Percentiles rank a stretch among this genome's conserved stretches.
Evolutionary conservation across 1,140 invertebrate genomes (phyloP).

Genomic region (Idris sp.): DNA sequence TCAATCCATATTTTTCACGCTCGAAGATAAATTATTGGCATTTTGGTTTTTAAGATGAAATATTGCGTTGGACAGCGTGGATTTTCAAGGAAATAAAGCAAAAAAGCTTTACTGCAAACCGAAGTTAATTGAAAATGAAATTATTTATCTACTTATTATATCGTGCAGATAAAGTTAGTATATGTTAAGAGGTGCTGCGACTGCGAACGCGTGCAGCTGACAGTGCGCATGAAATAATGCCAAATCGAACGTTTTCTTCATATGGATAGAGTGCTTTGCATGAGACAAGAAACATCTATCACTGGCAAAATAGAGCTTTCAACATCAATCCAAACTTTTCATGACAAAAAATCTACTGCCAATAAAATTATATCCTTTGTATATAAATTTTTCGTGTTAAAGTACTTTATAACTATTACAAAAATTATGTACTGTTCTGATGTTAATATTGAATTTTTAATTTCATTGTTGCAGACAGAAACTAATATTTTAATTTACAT

Average conservation of each 20-base stretch:
- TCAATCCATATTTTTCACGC: slow-evolving; percentile 19
- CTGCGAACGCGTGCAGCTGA: slow-evolving; percentile 25
- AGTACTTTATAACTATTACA: too few species aligned
- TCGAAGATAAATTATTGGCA: slow-evolving; percentile 15
- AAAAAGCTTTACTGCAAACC: slow-evolving; percentile 48
- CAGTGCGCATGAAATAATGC: slow-evolving; percentile 29
- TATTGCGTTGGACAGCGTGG: slow-evolving; percentile 27
- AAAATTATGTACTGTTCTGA: too few species aligned
- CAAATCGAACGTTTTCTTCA: slow-evolving; percentile 23
- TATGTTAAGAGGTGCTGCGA: slow-evolving; percentile 39
- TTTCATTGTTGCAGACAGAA: too few species aligned
- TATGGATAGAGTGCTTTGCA: background rate
- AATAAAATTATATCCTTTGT: too few species aligned
- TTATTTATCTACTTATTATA: slow-evolving; percentile 62
- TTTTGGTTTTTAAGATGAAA: slow-evolving; percentile 26
- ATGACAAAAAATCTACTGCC: slow-evolving; percentile 23
- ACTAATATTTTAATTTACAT: too few species aligned
- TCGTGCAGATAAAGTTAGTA: slow-evolving; percentile 18
- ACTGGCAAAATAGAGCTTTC: slow-evolving; percentile 12
- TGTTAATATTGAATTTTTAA: too few species aligned
- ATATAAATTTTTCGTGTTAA: too few species aligned
- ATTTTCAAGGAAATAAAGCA: slow-evolving; percentile 60
- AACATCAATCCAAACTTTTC: slow-evolving; percentile 18
- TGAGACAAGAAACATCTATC: slow-evolving; percentile 34
- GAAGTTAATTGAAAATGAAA: slow-evolving; percentile 67